Evolutionary conservation across 2,113 vertebrate genomes (phyloP).

Genomic region (Trachemys scripta): DNA sequence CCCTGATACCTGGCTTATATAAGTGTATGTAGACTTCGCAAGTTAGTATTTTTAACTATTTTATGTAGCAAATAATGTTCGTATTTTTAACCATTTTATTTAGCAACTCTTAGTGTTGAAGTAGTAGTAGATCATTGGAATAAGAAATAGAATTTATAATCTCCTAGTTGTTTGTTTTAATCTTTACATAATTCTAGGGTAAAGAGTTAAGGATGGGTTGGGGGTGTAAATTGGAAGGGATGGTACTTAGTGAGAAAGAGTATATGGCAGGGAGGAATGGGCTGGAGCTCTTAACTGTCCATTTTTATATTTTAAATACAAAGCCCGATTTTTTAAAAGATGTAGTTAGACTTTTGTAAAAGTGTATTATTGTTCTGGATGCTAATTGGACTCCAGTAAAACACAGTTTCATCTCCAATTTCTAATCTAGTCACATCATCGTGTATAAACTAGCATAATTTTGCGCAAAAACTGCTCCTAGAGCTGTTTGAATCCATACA

Average conservation of each 20-base stretch:
- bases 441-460: rapidly evolving
- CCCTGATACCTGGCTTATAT: not conserved
- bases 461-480: not conserved
- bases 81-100: not conserved
- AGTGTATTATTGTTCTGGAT: not conserved
- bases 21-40: not conserved
- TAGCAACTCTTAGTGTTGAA: not conserved
- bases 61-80: not conserved
- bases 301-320: not conserved
- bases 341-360: not conserved
- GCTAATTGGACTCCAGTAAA: not conserved
- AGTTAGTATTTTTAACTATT: not conserved
- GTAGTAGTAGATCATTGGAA: not conserved
- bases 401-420: not conserved
- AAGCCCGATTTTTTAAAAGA: not conserved
- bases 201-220: not conserved
- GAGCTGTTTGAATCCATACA: not conserved
- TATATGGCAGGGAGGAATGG: not conserved
- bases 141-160: not conserved
- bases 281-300: not conserved
- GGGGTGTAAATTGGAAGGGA: not conserved
- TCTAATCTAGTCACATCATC: not conserved
- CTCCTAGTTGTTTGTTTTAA: not conserved
- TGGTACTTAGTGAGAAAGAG: not conserved
- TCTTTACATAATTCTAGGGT: not conserved